Base-by-base conservation (phyloP, 1,140 invertebrate genomes). In the Drosophila bocki region DNA sequence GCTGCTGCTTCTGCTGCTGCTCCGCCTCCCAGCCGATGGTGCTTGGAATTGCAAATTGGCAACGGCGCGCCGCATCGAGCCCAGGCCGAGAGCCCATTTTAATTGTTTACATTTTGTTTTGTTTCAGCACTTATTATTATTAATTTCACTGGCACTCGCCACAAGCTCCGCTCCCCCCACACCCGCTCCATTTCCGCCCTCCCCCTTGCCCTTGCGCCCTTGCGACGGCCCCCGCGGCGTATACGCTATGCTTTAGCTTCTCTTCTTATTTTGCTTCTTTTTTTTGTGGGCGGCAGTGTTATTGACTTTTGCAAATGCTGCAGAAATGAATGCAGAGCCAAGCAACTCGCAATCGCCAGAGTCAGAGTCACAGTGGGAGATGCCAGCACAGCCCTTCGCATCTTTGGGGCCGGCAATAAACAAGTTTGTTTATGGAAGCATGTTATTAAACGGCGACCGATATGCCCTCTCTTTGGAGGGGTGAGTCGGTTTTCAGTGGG, bases 101-200 rank as follows among this genome's bases (percentile, higher is more conserved):
- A 90, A 90, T 90, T 88, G 85, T 88, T 90, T 88, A 88, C 85
- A 88, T 84, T 90, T 90, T 90, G 80, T 81, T 90, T 81, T 81
- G 85, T 88, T 87, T 87, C 81, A 88, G 82, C 85, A 88, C 81
- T 90, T 85, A 90, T 90, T 81, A 90, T 88, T 88, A 85, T 90
- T 88, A 85, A 88, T 88, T 82, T 88, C 85, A 64, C 75, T 76
- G 64, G 65, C 72, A 78, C 78, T 80, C 61, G 48, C 74, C 67
- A 72, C 51, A 51, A 44, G 48, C 56, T 67, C 32, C 35, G 33
- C 39, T 33, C 7, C 29, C 48, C 2, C 48, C 41, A 35, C 69
- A 39, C 17, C 68, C 63, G 12, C 61, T 11, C 60, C 39, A 19
- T 37, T 54, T 39, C 19, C 45, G 45, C 3, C 45, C 45, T 22